Percentiles rank a stretch among this genome's conserved stretches.
phyloP scores from a whole-genome alignment of 2,113 vertebrate species.

The Ameiurus melas region DNA sequence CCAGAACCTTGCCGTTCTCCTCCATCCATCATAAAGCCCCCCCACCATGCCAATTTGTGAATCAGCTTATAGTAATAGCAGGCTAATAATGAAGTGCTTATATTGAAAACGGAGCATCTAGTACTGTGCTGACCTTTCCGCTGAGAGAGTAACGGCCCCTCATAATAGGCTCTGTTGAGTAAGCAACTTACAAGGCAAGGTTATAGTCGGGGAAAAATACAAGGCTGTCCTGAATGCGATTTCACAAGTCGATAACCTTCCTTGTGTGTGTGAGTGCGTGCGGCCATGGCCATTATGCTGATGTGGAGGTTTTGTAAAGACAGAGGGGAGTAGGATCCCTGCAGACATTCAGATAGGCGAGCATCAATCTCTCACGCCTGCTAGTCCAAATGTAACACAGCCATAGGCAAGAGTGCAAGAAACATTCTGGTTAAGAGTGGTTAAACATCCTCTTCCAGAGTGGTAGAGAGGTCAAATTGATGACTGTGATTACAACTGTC shows the following conservation, averaged over 20 bases:
- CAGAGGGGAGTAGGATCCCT: conserved; percentile 50
- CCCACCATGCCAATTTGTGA: conserved; percentile 67
- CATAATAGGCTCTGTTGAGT: conserved; percentile 77
- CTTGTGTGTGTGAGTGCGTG: conserved; percentile 23
- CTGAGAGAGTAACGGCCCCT: conserved; percentile 60
- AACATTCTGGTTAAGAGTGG: neutral
- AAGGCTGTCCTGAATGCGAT: conserved; percentile 66
- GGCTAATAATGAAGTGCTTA: conserved; percentile 66
- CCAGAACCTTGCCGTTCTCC: conserved; percentile 24
- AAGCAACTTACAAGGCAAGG: conserved; percentile 75
- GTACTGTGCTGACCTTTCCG: conserved; percentile 72
- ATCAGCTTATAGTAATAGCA: conserved; percentile 71
- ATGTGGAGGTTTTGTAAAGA: conserved; percentile 59
- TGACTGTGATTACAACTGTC: neutral
- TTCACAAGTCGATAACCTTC: conserved; percentile 72
- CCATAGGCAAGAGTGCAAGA: conserved; percentile 38
- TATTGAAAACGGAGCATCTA: conserved; percentile 64
- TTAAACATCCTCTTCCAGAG: neutral
- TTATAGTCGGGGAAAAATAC: conserved; percentile 59
- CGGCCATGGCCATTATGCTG: conserved; percentile 60
- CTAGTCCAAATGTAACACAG: conserved; percentile 53
- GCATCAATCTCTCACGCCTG: conserved; percentile 65
- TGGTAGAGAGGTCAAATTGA: neutral
- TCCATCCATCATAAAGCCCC: neutral
- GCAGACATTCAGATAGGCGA: conserved; percentile 62